Evolutionary conservation across 2,113 vertebrate genomes (phyloP).

Genomic region (Thryonomys swinderianus): DNA sequence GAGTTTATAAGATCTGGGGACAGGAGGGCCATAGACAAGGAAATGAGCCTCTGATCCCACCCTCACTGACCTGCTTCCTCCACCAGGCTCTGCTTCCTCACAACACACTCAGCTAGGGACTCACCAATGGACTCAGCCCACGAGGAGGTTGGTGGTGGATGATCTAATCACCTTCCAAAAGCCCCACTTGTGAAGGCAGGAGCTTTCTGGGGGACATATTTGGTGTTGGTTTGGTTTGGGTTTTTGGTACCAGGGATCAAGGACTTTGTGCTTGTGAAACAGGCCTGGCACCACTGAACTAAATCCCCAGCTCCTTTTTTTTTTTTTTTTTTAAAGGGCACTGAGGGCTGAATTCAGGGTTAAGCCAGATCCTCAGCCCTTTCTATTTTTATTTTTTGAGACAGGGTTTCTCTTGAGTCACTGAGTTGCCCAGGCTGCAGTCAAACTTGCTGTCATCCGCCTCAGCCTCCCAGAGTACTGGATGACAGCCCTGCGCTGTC

Average conservation of each 20-base stretch:
- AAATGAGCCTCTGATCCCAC: too few species aligned
- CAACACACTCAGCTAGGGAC: not conserved
- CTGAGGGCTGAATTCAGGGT: not conserved
- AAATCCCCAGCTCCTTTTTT: not conserved
- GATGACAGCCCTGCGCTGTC: too few species aligned
- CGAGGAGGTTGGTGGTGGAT: not conserved
- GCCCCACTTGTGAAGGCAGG: not conserved
- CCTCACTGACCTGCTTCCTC: not conserved
- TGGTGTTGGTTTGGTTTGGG: not conserved
- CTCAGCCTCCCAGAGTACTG: not conserved
- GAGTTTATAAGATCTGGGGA: not conserved
- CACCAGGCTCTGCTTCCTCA: not conserved
- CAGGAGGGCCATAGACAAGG: not conserved
- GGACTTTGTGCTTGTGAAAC: too few species aligned
- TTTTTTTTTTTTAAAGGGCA: not conserved
- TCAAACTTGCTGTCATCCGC: not conserved
- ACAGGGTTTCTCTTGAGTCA: not conserved
- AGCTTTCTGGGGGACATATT: not conserved
- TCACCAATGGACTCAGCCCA: not conserved
- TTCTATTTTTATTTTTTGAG: not conserved
- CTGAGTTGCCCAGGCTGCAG: not conserved
- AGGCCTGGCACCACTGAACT: too few species aligned
- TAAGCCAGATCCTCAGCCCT: not conserved
- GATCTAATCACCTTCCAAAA: not conserved
- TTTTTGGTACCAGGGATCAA: too few species aligned